A percentile compares a stretch with the other conserved stretches of the same genome.
Evolutionary conservation across 2,113 vertebrate species (phyloP).

Genomic region (Gopherus flavomarginatus): DNA sequence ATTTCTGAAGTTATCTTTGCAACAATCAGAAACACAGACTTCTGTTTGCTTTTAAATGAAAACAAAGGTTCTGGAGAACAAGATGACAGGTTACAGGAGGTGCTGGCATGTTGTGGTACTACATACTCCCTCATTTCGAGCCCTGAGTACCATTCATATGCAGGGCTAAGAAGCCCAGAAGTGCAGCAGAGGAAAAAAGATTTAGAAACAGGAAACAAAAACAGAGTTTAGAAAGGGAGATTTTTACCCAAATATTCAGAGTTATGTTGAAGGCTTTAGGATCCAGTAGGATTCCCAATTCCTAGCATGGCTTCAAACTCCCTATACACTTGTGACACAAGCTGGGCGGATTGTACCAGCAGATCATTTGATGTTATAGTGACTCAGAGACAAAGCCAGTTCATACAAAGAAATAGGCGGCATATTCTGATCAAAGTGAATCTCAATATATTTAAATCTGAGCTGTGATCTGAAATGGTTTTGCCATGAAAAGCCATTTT

Average conservation of each 20-base stretch:
- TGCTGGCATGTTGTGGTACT: background rate
- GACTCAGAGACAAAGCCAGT: constrained; percentile 26
- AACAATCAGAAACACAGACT: background rate
- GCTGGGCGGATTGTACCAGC: background rate
- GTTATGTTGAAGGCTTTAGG: background rate
- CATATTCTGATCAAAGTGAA: background rate
- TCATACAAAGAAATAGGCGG: background rate
- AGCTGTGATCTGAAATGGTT: background rate
- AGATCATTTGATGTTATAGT: background rate
- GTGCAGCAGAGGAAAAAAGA: background rate
- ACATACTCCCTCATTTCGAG: background rate
- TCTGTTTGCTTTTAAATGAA: background rate
- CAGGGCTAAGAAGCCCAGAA: constrained; percentile 3
- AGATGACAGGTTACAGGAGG: background rate
- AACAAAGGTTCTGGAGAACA: background rate
- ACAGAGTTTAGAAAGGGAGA: background rate
- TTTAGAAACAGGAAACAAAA: background rate
- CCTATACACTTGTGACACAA: background rate
- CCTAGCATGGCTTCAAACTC: background rate
- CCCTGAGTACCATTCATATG: background rate
- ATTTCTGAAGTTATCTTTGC: background rate
- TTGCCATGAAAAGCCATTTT: background rate
- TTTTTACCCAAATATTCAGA: background rate
- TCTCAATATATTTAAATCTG: background rate
- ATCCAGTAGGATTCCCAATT: background rate